Base-by-base conservation (phyloP, 2,113 vertebrate genomes). In the Bubo bubo region DNA sequence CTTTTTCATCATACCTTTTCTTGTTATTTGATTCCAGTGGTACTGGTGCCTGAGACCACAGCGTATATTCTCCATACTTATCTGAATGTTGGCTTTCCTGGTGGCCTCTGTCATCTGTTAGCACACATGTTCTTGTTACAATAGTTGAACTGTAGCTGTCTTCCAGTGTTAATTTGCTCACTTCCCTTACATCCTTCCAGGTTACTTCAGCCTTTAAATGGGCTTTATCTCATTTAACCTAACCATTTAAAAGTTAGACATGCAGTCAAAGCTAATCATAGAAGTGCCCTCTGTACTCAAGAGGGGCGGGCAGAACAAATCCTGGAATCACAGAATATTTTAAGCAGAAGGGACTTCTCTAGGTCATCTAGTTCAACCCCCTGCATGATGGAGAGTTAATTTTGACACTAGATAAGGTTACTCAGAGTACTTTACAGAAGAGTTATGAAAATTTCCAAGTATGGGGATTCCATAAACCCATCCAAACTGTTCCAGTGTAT, bases 381-480 rank as follows among this genome's bases (percentile, higher is more conserved):
- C 2, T 23, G 5, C 10, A 39, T 1, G 2, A 21, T 1, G 6
- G 15, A 70, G 28, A 6, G 0, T 27, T 52, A 30, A 34, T 74
- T 76, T n/a, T 53, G 11, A 32, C 18, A 34, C 18, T 17, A 35
- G 32, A 14, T 34, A 37, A 37, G 5, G 4, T 56, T 62, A 1
- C 19, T 50, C 16, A 53, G 12, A 37, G 45, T 58, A 43, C 62
- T 96, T 95, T 86, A 28, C n/a, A 77, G 17, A 6, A 6, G 22
- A 83, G 3, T 76, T 37, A 43, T 6, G 20, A 79, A 74, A 60
- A 74, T 64, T 63, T 73, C 19, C 8, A 41, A 37, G 32, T 27
- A 62, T 21, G 8, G 32, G 55, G 13, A 63, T 81, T 49, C 83
- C 50, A 71, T 70, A 74, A 86, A 67, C 7, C 7, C 22, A 41